Conservation (phyloP, 2,113 vertebrate species). For the Phalacrocorax aristotelis region DNA sequence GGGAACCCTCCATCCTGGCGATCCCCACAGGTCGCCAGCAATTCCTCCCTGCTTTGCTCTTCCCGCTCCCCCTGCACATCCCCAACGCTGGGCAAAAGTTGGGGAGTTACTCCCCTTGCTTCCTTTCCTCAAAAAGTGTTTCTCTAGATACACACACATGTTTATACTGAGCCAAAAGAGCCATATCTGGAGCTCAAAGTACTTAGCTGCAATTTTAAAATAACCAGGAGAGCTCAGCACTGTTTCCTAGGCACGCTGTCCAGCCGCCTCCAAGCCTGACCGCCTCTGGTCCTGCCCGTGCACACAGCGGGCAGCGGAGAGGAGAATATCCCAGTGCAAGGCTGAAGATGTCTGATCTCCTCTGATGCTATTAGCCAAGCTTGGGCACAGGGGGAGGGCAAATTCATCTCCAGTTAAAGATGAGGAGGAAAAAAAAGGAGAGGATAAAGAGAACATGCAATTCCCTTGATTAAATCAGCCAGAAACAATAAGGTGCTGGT, state of each 20-base stretch:
- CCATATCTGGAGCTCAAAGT: background rate
- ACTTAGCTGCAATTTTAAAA: background rate
- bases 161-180: background rate
- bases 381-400: background rate
- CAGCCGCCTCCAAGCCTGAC: background rate
- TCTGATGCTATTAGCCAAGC: background rate
- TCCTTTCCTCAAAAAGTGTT: background rate
- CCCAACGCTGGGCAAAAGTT: rapidly evolving
- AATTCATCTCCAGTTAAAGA: background rate
- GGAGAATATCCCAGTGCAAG: background rate
- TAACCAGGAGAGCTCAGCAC: background rate
- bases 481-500: conserved; percentile 43
- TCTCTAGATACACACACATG: background rate
- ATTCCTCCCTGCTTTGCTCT: background rate
- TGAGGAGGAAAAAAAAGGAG: background rate
- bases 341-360: background rate
- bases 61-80: background rate
- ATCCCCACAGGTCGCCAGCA: rapidly evolving
- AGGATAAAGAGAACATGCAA: background rate
- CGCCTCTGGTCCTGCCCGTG: background rate
- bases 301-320: background rate
- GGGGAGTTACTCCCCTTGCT: background rate
- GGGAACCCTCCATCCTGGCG: background rate
- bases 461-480: conserved; percentile 47
- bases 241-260: background rate